Evolutionary conservation across 2,113 vertebrate genomes (phyloP).

Genomic region (Cyphomyrus plagiostoma): DNA sequence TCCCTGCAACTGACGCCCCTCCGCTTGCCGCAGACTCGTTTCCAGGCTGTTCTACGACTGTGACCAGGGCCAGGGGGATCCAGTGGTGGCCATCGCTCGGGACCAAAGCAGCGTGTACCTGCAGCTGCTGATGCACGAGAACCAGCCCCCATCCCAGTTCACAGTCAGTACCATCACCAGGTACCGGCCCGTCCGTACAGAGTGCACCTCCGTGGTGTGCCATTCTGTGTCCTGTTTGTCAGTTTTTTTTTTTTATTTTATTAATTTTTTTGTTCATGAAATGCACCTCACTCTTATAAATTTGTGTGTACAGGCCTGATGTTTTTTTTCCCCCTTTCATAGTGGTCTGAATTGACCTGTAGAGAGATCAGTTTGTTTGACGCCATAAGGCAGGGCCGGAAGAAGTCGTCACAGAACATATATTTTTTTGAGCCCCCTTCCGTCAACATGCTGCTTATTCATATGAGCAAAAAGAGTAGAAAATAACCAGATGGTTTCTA

Average conservation of each 20-base stretch:
- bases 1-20: neutral
- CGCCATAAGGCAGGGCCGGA: neutral
- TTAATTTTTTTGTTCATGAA: neutral
- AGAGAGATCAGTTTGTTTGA: neutral
- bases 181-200: slow-evolving; percentile 46
- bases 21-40: slow-evolving; percentile 64
- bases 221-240: neutral
- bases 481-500: neutral
- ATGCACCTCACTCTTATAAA: neutral
- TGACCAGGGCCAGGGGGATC: slow-evolving; percentile 88
- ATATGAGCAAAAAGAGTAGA: neutral
- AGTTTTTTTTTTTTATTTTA: no score
- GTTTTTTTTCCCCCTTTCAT: neutral
- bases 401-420: neutral
- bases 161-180: slow-evolving; percentile 90
- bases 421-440: neutral
- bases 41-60: slow-evolving; percentile 86
- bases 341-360: neutral
- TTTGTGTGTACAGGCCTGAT: neutral
- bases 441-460: neutral
- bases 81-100: slow-evolving; percentile 85
- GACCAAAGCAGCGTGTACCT: slow-evolving; percentile 89
- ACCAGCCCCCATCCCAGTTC: slow-evolving; percentile 82
- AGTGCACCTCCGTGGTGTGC: neutral
- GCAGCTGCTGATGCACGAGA: slow-evolving; percentile 94